Conservation (phyloP, 2,888 invertebrate species). For the Hemicrepidius hirtus region DNA sequence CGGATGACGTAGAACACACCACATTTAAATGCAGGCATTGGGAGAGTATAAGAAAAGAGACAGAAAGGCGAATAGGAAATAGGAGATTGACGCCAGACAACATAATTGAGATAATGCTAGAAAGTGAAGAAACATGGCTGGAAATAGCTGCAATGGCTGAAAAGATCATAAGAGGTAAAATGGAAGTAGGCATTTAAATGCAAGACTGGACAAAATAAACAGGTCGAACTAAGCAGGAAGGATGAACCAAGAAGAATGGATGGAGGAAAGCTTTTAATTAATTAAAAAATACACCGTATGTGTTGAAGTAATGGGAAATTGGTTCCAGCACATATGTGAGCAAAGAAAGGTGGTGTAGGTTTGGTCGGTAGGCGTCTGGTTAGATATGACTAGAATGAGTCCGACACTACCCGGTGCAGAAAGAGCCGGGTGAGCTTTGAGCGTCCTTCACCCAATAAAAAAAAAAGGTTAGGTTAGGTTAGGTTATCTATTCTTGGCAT, state of each 20-base stretch:
- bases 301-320: background rate
- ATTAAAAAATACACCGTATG: background rate
- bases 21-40: background rate
- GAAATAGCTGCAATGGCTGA: background rate
- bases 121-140: background rate
- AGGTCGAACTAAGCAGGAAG: no score
- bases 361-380: background rate
- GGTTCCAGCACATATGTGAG: background rate
- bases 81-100: background rate
- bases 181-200: background rate
- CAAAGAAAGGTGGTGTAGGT: background rate
- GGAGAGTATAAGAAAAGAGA: background rate
- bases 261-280: no score
- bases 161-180: background rate
- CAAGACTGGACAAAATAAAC: no score
- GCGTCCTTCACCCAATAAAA: no score
- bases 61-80: background rate
- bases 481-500: background rate
- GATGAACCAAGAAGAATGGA: no score
- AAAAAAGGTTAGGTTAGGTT: no score
- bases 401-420: no score
- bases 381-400: no score
- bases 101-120: background rate
- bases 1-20: background rate
- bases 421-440: no score